These are phyloP conservation scores for Alectoris magna DNA, from an alignment of 2,797 vertebrate species.

Conservation along the genomic window DNA sequence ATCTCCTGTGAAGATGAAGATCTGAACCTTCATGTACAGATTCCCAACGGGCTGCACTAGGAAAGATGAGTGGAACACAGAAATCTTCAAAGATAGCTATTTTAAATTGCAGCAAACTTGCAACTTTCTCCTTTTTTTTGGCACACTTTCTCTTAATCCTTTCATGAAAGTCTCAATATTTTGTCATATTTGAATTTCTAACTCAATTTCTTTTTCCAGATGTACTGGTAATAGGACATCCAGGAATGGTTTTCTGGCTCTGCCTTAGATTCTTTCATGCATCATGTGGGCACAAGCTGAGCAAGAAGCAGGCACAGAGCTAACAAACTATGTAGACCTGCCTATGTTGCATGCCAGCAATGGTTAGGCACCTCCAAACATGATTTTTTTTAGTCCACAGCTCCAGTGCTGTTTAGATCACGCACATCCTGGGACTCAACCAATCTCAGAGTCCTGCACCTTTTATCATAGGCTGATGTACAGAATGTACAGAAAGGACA, in stretches of 20 bases:
- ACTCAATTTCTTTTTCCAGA: accelerated
- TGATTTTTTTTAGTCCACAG: neutral
- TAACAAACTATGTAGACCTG: neutral
- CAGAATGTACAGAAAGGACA: no score
- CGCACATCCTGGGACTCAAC: accelerated
- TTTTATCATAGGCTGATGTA: neutral
- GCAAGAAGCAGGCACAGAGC: neutral
- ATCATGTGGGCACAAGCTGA: neutral
- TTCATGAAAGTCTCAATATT: neutral
- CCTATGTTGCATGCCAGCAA: neutral
- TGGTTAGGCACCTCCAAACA: neutral
- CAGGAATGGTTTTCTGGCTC: neutral
- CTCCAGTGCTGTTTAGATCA: neutral
- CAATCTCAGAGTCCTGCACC: neutral
- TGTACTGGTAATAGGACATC: neutral
- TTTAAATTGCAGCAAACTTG: neutral
- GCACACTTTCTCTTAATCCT: neutral
- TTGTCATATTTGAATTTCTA: neutral
- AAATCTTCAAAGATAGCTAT: conserved; percentile 19
- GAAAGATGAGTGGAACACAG: neutral
- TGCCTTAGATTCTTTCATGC: neutral
- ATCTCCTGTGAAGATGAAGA: conserved; percentile 13
- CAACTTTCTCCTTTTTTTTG: neutral
- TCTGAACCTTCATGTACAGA: conserved; percentile 7
- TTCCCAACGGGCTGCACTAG: neutral